phyloP scores from a whole-genome alignment of 2,797 vertebrate species.

The Rhinophrynus dorsalis region DNA sequence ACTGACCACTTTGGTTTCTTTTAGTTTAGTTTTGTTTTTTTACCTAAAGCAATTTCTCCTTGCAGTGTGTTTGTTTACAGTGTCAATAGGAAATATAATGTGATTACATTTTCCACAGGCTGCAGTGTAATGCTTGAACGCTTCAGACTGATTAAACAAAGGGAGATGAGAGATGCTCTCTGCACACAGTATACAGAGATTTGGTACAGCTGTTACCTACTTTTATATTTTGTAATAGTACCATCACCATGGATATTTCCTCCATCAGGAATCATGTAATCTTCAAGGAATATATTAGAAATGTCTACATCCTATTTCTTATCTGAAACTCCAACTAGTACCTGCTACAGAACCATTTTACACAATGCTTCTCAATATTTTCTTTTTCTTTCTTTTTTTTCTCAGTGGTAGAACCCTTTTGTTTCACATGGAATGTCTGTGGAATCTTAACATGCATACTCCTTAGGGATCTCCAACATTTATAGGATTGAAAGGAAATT shows the following conservation, averaged over 20 bases:
- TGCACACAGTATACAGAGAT: background rate
- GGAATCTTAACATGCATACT: no score
- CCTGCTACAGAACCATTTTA: no score
- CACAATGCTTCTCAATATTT: no score
- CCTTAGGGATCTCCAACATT: no score
- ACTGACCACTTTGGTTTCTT: no score
- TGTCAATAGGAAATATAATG: background rate
- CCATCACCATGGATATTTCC: background rate
- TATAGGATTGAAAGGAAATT: no score
- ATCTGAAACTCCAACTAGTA: no score
- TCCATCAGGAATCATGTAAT: background rate
- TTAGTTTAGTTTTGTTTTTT: background rate
- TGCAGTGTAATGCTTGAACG: background rate
- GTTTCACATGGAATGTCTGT: no score
- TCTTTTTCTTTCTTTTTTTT: no score
- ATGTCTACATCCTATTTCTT: background rate
- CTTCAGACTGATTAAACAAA: background rate
- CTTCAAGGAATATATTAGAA: background rate
- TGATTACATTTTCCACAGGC: background rate
- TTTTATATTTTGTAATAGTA: background rate
- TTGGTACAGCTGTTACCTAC: constrained; percentile 8
- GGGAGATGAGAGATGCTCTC: background rate
- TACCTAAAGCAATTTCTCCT: background rate
- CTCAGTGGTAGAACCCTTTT: no score
- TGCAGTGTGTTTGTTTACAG: constrained; percentile 12